Evolutionary conservation across 2,797 vertebrate genomes (phyloP).

Genomic region (Cyclura pinguis): DNA sequence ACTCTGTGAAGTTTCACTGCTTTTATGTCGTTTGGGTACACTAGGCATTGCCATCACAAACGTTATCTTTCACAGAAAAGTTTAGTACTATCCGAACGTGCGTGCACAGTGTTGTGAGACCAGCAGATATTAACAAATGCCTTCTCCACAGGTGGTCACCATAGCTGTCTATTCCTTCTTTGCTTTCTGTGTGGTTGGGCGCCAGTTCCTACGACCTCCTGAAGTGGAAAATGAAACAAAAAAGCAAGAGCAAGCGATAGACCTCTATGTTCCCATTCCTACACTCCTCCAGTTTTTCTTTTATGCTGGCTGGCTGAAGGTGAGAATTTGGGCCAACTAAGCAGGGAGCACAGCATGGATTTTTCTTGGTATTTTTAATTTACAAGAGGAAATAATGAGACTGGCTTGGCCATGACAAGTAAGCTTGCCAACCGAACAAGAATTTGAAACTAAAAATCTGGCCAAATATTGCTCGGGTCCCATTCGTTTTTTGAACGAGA

Average conservation of each 20-base stretch:
- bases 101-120: not conserved
- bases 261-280: slow-evolving; percentile 89
- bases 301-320: slow-evolving; percentile 93
- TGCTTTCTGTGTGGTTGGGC: slow-evolving; percentile 87
- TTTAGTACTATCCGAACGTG: not conserved
- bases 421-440: not conserved
- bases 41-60: not conserved
- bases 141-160: slow-evolving; percentile 85
- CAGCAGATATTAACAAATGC: not conserved
- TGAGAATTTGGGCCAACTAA: slow-evolving; percentile 46
- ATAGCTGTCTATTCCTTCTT: slow-evolving; percentile 92
- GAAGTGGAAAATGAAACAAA: slow-evolving; percentile 56
- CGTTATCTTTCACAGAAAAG: not conserved
- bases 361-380: not conserved
- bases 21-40: not conserved
- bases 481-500: not conserved
- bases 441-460: not conserved
- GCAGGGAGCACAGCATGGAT: not conserved
- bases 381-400: not conserved
- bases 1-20: not conserved
- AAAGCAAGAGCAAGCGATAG: slow-evolving; percentile 75
- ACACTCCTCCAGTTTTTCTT: slow-evolving; percentile 95
- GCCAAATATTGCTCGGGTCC: not conserved
- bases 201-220: slow-evolving; percentile 85
- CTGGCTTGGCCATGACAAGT: not conserved